Conservation (phyloP, 2,797 vertebrate species). For the Pitangus sulphuratus region DNA sequence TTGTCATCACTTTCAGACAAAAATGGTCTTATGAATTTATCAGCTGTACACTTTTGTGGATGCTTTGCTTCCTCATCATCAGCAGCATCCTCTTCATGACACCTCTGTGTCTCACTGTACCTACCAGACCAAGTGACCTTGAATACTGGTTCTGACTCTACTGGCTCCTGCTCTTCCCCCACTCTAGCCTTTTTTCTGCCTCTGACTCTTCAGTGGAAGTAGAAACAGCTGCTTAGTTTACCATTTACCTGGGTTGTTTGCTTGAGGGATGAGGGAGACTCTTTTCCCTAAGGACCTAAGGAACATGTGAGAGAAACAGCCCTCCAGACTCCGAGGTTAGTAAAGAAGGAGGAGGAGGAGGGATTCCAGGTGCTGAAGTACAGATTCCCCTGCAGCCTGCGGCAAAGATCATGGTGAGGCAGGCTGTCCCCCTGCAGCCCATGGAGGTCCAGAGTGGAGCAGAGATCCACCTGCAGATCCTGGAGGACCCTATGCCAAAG, state of each 20-base stretch:
- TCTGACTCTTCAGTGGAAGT: neutral
- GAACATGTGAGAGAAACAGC: neutral
- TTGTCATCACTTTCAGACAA: neutral
- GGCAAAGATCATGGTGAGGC: neutral
- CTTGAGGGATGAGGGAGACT: neutral
- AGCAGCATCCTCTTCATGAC: neutral
- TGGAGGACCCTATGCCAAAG: neutral
- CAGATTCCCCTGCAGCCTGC: neutral
- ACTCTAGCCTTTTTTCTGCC: neutral
- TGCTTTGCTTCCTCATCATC: neutral
- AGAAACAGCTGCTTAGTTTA: neutral
- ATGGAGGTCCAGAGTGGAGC: neutral
- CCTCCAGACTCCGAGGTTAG: neutral
- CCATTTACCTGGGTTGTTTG: neutral
- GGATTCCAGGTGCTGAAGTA: neutral
- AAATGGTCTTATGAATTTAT: neutral
- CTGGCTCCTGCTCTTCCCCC: neutral
- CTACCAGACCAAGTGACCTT: neutral
- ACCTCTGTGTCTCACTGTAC: neutral
- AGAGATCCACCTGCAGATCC: neutral
- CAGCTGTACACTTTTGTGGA: neutral
- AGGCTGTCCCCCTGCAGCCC: neutral
- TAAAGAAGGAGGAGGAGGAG: neutral
- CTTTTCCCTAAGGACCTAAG: neutral
- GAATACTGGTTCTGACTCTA: neutral